phyloP scores from a whole-genome alignment of 2,113 vertebrate species.

The Aphelocoma coerulescens region DNA sequence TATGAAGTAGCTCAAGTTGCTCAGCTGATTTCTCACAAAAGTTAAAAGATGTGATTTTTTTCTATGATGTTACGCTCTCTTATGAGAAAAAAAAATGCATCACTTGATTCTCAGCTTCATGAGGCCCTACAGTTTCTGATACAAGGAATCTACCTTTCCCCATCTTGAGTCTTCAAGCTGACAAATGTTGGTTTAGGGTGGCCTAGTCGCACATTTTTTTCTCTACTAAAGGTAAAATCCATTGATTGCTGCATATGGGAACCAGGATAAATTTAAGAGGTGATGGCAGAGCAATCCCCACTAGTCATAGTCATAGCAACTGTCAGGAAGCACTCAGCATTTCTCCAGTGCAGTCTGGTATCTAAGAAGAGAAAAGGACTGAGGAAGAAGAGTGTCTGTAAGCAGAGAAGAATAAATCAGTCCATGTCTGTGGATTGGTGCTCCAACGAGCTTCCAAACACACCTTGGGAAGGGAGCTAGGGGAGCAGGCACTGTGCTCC shows the following conservation, averaged over 20 bases:
- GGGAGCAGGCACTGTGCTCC: neutral
- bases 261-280: neutral
- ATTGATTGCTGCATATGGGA: neutral
- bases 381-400: neutral
- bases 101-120: neutral
- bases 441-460: neutral
- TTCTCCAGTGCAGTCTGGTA: neutral
- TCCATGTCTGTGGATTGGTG: neutral
- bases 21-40: slow-evolving; percentile 37
- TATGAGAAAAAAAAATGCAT: neutral
- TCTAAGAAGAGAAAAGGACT: neutral
- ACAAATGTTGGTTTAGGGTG: neutral
- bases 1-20: slow-evolving; percentile 11
- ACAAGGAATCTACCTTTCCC: neutral
- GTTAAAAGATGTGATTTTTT: slow-evolving; percentile 12
- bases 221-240: neutral
- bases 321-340: neutral
- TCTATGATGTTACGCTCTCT: neutral
- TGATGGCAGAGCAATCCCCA: neutral
- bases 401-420: neutral
- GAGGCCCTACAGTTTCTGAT: neutral
- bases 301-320: neutral
- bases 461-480: neutral
- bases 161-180: neutral
- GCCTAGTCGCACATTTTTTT: neutral